Conservation (phyloP, 2,797 vertebrate genomes). For the Phrynocephalus vlangalii region DNA sequence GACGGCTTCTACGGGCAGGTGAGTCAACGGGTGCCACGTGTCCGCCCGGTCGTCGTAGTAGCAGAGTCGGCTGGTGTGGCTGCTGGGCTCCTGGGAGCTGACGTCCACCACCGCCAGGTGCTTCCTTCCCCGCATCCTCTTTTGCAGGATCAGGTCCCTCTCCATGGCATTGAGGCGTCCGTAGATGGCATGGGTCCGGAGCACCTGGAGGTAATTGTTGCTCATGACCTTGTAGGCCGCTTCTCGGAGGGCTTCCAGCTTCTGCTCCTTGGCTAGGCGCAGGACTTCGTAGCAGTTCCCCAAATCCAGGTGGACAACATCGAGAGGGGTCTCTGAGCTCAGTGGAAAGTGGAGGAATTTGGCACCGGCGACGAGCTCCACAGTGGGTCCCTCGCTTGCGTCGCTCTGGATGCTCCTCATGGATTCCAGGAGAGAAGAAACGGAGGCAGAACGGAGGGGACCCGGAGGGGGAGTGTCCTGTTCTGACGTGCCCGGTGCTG, state of each 20-base stretch:
- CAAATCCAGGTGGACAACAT: conserved; percentile 83
- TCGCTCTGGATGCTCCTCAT: conserved; percentile 11
- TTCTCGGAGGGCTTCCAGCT: conserved; percentile 76
- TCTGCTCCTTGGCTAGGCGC: conserved; percentile 84
- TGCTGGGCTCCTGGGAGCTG: conserved; percentile 74
- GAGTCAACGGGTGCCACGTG: conserved; percentile 83
- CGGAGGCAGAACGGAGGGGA: neutral
- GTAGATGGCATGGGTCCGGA: conserved; percentile 84
- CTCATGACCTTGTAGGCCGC: conserved; percentile 91
- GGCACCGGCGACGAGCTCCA: conserved; percentile 68
- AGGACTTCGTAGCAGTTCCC: conserved; percentile 90
- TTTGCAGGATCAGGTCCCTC: conserved; percentile 84
- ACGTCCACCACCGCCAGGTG: conserved; percentile 86
- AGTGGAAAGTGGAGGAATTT: conserved; percentile 70
- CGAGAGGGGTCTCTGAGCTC: conserved; percentile 63
- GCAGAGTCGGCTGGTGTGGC: conserved; percentile 78
- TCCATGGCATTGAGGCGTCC: conserved; percentile 84
- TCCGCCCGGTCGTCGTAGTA: conserved; percentile 86
- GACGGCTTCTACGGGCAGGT: conserved; percentile 84
- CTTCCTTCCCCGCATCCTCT: conserved; percentile 80
- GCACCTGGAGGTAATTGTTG: conserved; percentile 90
- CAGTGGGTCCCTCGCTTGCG: conserved; percentile 19
- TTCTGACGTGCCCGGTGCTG: neutral
- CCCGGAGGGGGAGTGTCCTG: neutral
- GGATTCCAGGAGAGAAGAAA: conserved; percentile 45